Percentiles rank a stretch among this genome's conserved stretches.
phyloP scores from a whole-genome alignment of 2,113 vertebrate species.

The Callipepla californica region DNA sequence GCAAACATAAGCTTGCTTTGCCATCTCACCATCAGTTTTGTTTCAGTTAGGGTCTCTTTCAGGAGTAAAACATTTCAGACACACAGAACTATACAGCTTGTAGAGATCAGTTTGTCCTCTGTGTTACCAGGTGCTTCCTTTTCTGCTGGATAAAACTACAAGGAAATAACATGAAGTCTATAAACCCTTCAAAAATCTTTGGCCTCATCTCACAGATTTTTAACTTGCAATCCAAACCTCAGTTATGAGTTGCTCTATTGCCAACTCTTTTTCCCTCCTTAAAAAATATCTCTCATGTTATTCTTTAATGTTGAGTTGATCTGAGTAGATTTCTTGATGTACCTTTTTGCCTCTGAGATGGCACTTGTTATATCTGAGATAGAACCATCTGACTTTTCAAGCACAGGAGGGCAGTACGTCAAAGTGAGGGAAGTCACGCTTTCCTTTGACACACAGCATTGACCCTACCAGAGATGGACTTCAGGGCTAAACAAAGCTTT shows the following conservation, averaged over 20 bases:
- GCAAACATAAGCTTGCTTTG: background rate
- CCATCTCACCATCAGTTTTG: background rate
- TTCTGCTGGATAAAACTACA: slow-evolving; percentile 24
- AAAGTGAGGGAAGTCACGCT: accelerated
- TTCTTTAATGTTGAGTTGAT: background rate
- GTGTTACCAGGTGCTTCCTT: slow-evolving; percentile 44
- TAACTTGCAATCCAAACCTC: background rate
- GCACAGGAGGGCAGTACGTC: background rate
- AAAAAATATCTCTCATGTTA: background rate
- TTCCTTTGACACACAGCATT: accelerated
- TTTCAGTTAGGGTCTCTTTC: background rate
- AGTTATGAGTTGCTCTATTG: background rate
- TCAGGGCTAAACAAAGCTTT: background rate
- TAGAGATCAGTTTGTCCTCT: slow-evolving; percentile 5
- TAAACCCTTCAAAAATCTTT: background rate
- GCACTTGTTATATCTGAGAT: background rate
- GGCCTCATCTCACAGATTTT: slow-evolving; percentile 4
- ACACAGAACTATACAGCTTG: background rate
- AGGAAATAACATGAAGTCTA: background rate
- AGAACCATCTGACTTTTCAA: background rate
- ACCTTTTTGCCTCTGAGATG: background rate
- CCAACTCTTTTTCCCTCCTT: background rate
- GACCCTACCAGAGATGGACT: background rate
- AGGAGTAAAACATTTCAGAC: too few relatives aligned
- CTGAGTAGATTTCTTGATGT: background rate